Conservation (phyloP, 2,113 vertebrate genomes). For the Aspiorhynchus laticeps region DNA sequence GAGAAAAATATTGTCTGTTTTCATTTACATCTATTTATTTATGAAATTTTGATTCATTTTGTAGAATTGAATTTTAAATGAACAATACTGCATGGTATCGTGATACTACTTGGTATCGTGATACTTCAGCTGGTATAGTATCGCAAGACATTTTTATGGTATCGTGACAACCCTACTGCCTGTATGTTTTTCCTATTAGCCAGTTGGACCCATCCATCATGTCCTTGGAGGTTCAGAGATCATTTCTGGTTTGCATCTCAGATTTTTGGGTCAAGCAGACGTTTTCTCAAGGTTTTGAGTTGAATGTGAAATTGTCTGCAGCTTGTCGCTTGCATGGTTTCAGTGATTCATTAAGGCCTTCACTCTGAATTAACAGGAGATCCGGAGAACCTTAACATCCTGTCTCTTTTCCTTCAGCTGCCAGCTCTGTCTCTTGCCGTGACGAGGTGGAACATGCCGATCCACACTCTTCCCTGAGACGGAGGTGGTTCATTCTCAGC, state of each 20-base stretch:
- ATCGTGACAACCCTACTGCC: no score
- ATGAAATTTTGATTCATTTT: no score
- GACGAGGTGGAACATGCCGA: slow-evolving; percentile 17
- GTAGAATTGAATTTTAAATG: no score
- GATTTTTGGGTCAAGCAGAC: background rate
- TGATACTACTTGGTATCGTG: no score
- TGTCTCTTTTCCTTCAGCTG: slow-evolving; percentile 18
- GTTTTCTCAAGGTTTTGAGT: background rate
- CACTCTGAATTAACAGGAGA: background rate
- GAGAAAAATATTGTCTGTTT: no score
- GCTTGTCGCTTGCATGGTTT: background rate
- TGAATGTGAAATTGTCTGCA: background rate
- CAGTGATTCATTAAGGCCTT: background rate
- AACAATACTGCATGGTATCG: no score
- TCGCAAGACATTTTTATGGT: no score
- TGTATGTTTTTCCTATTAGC: background rate
- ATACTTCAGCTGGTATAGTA: no score
- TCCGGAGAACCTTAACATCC: background rate
- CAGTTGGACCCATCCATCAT: background rate
- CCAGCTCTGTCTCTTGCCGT: background rate
- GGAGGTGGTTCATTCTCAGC: slow-evolving; percentile 29
- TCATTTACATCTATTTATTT: no score
- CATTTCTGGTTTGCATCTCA: background rate
- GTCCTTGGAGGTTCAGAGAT: background rate
- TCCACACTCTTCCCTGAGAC: slow-evolving; percentile 25